phyloP scores from a whole-genome alignment of 2,888 invertebrate genomes.

The Limnephilus rhombicus region DNA sequence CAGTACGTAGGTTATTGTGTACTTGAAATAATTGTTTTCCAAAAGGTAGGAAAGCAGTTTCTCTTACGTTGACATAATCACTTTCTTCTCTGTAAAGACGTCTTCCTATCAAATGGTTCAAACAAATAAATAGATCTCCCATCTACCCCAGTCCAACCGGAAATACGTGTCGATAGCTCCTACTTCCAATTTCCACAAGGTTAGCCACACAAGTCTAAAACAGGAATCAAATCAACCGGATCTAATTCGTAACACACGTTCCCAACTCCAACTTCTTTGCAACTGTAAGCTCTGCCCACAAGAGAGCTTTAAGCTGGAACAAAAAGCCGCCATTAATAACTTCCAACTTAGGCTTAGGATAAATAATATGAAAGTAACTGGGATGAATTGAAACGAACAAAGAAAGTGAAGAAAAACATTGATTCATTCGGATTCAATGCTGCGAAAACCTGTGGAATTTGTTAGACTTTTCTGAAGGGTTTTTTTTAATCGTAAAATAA shows the following conservation, averaged over 20 bases:
- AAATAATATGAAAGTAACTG: not conserved
- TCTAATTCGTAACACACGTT: slow-evolving; percentile 27
- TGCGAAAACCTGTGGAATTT: not conserved
- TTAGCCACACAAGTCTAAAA: slow-evolving; percentile 29
- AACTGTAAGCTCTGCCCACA: not conserved
- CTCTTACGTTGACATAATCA: not conserved
- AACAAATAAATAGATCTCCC: not conserved
- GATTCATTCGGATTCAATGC: not conserved
- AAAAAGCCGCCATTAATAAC: slow-evolving; percentile 7
- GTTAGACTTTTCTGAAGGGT: not conserved
- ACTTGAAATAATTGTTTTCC: too few relatives aligned
- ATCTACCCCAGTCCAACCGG: not conserved
- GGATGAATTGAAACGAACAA: slow-evolving; percentile 1
- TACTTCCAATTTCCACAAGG: slow-evolving; percentile 5
- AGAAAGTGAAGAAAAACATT: not conserved
- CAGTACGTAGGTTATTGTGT: too few relatives aligned
- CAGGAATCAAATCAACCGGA: slow-evolving; percentile 37
- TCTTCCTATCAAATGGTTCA: not conserved
- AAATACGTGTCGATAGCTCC: slow-evolving; percentile 17
- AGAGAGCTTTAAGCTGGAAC: not conserved
- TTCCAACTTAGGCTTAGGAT: slow-evolving; percentile 5
- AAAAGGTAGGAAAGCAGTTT: too few relatives aligned
- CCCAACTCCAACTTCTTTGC: not conserved
- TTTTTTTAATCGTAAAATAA: not conserved
- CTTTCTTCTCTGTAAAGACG: not conserved